Evolutionary conservation across 2,113 vertebrate genomes (phyloP).

Genomic region (Thamnaconus septentrionalis): DNA sequence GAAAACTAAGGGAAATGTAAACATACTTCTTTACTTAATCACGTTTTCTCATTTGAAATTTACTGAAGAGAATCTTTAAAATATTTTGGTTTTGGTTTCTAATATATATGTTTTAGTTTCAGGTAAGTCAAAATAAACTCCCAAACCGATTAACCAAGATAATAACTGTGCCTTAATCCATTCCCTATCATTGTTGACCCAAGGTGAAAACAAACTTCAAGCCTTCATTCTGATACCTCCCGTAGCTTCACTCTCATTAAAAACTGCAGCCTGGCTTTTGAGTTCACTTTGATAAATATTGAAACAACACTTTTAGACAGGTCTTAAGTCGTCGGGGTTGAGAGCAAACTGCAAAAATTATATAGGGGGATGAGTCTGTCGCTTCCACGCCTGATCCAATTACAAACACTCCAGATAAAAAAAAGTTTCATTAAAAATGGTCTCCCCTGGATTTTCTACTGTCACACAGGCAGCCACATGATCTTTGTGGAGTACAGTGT

Average conservation of each 20-base stretch:
- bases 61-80: no score
- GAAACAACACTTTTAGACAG: conserved; percentile 48
- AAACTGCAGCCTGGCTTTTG: conserved; percentile 26
- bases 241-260: conserved; percentile 50
- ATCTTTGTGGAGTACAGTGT: conserved; percentile 55
- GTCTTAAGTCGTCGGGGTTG: conserved; percentile 35
- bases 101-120: no score
- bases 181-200: conserved; percentile 16
- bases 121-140: no score
- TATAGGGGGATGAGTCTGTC: conserved; percentile 40
- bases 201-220: conserved; percentile 19
- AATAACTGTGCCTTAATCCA: not conserved
- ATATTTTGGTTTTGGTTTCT: no score
- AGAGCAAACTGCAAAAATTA: conserved; percentile 46
- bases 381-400: conserved; percentile 50
- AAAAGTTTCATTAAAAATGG: conserved; percentile 59
- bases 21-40: no score
- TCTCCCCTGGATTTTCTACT: conserved; percentile 7
- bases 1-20: no score
- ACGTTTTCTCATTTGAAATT: no score
- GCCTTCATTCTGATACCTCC: conserved; percentile 20
- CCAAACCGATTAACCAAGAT: no score
- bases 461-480: conserved; percentile 33
- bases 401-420: conserved; percentile 62
- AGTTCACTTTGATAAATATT: conserved; percentile 58